Conservation (phyloP, 1,140 invertebrate species). For the Drosophila biarmipes region DNA sequence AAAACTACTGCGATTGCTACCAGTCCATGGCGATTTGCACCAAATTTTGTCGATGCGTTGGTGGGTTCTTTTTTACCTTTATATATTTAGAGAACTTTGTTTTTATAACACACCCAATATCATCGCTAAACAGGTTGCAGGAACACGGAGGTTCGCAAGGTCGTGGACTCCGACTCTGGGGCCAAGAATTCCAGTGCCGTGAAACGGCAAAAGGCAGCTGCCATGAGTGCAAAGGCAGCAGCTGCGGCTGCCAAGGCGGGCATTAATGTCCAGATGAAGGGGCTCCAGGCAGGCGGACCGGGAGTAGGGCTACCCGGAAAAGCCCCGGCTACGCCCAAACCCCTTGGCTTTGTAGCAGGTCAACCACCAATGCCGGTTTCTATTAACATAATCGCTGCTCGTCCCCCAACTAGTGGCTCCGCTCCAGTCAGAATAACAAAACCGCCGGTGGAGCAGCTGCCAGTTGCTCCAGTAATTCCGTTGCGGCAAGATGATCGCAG, state of each 20-base stretch:
- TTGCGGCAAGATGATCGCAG: neutral
- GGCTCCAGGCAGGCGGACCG: neutral
- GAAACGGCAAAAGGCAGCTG: slow-evolving; percentile 50
- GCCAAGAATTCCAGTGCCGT: slow-evolving; percentile 28
- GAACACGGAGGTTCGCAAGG: slow-evolving; percentile 52
- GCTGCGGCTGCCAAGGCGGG: slow-evolving; percentile 56
- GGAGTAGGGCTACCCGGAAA: neutral
- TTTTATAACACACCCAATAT: rapidly evolving
- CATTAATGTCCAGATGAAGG: slow-evolving; percentile 14
- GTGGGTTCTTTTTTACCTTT: slow-evolving; percentile 27
- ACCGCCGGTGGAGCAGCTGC: neutral
- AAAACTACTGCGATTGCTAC: slow-evolving; percentile 75
- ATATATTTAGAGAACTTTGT: neutral
- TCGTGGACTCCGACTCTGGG: slow-evolving; percentile 3
- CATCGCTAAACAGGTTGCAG: slow-evolving; percentile 43
- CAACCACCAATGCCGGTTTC: neutral
- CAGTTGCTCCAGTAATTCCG: neutral
- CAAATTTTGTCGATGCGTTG: slow-evolving; percentile 57
- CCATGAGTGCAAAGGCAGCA: slow-evolving; percentile 58
- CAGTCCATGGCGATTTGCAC: slow-evolving; percentile 66
- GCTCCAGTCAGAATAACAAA: neutral
- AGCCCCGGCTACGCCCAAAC: too few relatives aligned
- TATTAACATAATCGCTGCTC: neutral
- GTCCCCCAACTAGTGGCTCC: neutral
- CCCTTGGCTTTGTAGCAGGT: neutral